Conservation (phyloP, 2,888 invertebrate genomes). For the Dasysyrphus albostriatus region DNA sequence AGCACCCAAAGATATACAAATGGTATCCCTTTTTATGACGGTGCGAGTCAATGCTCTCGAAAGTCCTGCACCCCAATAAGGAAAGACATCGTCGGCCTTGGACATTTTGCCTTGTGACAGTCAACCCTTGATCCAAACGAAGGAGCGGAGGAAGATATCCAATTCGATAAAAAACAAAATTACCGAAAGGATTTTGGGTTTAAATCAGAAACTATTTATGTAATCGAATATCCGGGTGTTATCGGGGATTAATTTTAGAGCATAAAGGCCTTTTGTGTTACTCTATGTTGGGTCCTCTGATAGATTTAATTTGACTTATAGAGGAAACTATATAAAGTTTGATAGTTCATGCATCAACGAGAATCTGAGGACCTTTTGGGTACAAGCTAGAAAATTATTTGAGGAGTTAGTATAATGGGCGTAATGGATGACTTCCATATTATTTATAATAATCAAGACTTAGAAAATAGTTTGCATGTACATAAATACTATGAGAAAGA, state of each 20-base stretch:
- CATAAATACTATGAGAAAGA: too few relatives aligned
- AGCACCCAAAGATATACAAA: background rate
- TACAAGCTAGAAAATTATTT: background rate
- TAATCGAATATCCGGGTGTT: conserved; percentile 17
- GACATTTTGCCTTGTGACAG: conserved; percentile 1
- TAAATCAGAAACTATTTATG: conserved; percentile 20
- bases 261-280: conserved; percentile 4
- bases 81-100: conserved; percentile 1
- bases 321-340: background rate
- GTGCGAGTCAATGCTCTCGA: conserved; percentile 12
- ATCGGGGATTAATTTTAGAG: conserved; percentile 23
- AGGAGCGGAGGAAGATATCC: background rate
- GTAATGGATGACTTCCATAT: background rate
- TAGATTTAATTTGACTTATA: conserved; percentile 9
- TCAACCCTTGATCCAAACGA: background rate
- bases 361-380: background rate
- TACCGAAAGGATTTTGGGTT: background rate
- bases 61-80: background rate
- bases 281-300: background rate
- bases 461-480: too few relatives aligned
- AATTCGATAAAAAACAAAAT: conserved; percentile 6
- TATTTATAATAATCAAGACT: too few relatives aligned
- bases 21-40: conserved; percentile 19
- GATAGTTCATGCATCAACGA: conserved; percentile 7
- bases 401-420: background rate